A percentile compares a stretch with the other conserved stretches of the same genome.
Evolutionary conservation across 1,140 invertebrate species (phyloP).

Genomic region (Achatina immaculata): DNA sequence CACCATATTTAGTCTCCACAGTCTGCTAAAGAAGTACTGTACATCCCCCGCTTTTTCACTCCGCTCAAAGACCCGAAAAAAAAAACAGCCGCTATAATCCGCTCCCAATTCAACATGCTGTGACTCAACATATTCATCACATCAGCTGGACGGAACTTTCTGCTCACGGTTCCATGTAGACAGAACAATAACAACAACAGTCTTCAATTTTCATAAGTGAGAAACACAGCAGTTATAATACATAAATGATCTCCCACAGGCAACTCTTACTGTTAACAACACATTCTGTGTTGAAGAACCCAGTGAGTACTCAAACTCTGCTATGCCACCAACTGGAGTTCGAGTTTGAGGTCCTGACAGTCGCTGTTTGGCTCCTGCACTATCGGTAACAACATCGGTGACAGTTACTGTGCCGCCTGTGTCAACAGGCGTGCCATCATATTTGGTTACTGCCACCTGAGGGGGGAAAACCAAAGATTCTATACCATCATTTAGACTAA

Average conservation of each 20-base stretch:
- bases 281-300: conserved; percentile 20
- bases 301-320: conserved; percentile 45
- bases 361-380: background rate
- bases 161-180: no score
- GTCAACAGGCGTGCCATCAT: conserved; percentile 60
- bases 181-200: no score
- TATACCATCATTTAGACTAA: background rate
- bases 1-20: no score
- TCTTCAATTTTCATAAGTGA: background rate
- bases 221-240: background rate
- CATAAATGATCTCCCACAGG: background rate
- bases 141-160: no score
- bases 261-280: conserved; percentile 30
- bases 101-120: no score
- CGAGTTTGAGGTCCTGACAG: conserved; percentile 22
- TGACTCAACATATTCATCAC: no score
- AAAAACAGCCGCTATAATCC: no score
- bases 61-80: no score
- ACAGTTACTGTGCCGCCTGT: conserved; percentile 35
- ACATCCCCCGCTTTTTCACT: no score
- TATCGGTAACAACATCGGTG: conserved; percentile 18
- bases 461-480: background rate
- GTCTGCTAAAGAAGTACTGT: no score
- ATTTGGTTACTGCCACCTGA: conserved; percentile 59
- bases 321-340: conserved; percentile 56